A percentile compares a stretch with the other conserved stretches of the same genome.
Evolutionary conservation across 2,113 vertebrate species (phyloP).

Genomic region (Eublepharis macularius): DNA sequence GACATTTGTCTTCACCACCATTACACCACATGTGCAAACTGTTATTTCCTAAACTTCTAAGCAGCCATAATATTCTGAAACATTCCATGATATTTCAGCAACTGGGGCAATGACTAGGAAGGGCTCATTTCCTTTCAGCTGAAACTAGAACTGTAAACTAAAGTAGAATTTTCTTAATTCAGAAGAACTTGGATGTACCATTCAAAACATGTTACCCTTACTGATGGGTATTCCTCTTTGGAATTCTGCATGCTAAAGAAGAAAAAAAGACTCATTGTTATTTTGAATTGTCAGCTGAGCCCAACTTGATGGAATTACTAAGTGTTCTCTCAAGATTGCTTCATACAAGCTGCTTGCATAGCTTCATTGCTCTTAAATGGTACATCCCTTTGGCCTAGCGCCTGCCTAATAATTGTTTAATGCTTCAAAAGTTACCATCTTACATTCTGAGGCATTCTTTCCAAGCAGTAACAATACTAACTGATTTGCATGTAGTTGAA

Average conservation of each 20-base stretch:
- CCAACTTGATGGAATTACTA: constrained; percentile 60
- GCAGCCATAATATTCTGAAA: background rate
- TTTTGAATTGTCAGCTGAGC: constrained; percentile 56
- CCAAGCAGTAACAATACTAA: constrained; percentile 57
- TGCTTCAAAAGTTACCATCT: constrained; percentile 69
- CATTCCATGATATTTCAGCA: background rate
- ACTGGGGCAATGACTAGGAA: background rate
- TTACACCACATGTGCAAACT: no score
- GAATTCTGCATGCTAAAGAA: constrained; percentile 46
- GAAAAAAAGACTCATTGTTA: constrained; percentile 60
- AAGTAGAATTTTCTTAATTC: constrained; percentile 37
- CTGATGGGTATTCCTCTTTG: constrained; percentile 37
- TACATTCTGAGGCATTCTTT: constrained; percentile 57
- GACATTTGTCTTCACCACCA: no score
- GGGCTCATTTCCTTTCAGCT: background rate
- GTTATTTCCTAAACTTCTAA: no score
- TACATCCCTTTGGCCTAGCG: constrained; percentile 60
- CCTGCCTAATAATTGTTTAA: constrained; percentile 73
- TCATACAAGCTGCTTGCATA: constrained; percentile 43
- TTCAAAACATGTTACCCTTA: constrained; percentile 35
- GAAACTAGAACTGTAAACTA: constrained; percentile 3
- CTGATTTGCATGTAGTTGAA: constrained; percentile 65
- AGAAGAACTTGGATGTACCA: constrained; percentile 24
- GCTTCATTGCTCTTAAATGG: constrained; percentile 46
- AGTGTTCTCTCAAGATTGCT: constrained; percentile 60